Base-by-base conservation (phyloP, 2,797 vertebrate species). In the Trematomus bernacchii region DNA sequence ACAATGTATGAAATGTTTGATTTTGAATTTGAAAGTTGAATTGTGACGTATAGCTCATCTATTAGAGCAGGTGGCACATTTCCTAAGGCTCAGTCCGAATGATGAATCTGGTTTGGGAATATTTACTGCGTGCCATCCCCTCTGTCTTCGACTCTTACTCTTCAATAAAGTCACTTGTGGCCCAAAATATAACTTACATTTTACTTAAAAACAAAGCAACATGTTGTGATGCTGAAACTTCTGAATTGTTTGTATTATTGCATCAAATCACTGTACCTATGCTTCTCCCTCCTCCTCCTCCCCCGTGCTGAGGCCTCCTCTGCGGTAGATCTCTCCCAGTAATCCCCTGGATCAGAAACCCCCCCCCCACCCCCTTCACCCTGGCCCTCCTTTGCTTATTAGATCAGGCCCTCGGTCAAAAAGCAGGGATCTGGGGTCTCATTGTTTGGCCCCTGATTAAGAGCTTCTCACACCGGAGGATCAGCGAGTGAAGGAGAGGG, bases 391-490 rank as follows among this genome's bases (percentile, higher is more conserved):
- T 74, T 75, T 66, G 73, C 86, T 93, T 94, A 94, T 95, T 93
- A 94, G 93, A 94, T 95, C 94, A 94, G 88, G 66, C 69, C 84
- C 84, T 82, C 80, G 61, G 85, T 90, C 91, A 87, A 73, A 88
- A 89, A 93, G 85, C 85, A 80, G 83, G 88, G 90, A 93, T 90
- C 85, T 75, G 68, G 89, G 83, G 79, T 85, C 86, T 84, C 91
- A 93, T 95, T 94, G 94, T 95, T 94, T 92, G 93, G 88, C 85
- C 82, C 85, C 90, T 93, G 93, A 94, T 95, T 94, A 95, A 95
- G 94, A 95, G 93, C 89, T 93, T 93, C 93, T 94, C 91, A 91
- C 91, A 84, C 74, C 62, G 54, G 77, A 93, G 90, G 92, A 90
- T 89, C 90, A 92, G 88, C 85, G 62, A 85, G 82, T 68, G 71